Evolutionary conservation across 2,888 invertebrate genomes (phyloP), one percentile per base, ranked within the genome.

Genomic region (Parthenolecanium corni): DNA sequence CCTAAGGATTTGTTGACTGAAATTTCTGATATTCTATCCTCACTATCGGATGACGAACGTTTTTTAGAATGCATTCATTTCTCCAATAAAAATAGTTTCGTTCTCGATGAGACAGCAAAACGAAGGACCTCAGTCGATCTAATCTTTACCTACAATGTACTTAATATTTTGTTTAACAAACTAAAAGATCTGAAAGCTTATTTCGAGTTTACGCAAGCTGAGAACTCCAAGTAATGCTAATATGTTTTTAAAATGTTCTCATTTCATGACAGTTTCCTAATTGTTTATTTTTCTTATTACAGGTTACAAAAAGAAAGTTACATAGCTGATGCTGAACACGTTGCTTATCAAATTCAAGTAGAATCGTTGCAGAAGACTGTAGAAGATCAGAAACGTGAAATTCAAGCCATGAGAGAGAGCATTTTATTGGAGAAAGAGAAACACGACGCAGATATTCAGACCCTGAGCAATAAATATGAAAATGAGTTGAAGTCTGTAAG

Each of bases 141-240:
- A n/a, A 61, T 61, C n/a, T 61, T 61, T 18, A 61, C 61, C 36
- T 61, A 61, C 12, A 61, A 61, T 14, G 51, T 61, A 36, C 61
- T 61, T 38, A 61, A 47, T 23, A 51, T 61, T 18, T 38, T 61
- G 38, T 61, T 21, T 21, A 49, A 21, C 24, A 61, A 61, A 24
- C 24, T 61, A 12, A 46, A 47, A 40, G 61, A 61, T 20, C 40
- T 61, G 20, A 61, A 61, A 36, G 12, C 51, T n/a, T 61, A 61
- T 38, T 49, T 49, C n/a, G 61, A 61, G 21, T 5, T 61, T 16
- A 36, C 40, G 1, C 61, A 61, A 51, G 24, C 38, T 2, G 61
- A 61, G 23, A 61, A 61, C 21, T 31, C 47, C 20, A 61, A 61
- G 61, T 61, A 2, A 23, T 46, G 2, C 1, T 46, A 3, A 20